Percentiles rank a stretch among this genome's conserved stretches.
Evolutionary conservation across 2,888 invertebrate genomes (phyloP).

Genomic region (Callyntrura sp.): DNA sequence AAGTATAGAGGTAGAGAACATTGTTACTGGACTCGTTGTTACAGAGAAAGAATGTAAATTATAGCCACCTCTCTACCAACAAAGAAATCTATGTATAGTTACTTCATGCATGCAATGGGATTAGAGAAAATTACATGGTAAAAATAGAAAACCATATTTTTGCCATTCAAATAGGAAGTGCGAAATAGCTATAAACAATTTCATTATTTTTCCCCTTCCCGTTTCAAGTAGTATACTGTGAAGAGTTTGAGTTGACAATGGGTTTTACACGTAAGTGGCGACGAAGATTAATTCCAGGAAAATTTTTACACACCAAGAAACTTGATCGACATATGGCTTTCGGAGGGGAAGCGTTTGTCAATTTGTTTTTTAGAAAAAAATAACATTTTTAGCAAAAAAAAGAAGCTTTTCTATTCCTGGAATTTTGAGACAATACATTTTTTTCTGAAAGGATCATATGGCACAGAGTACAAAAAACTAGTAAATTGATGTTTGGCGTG

Average conservation of each 20-base stretch:
- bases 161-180: no score
- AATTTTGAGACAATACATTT: not conserved
- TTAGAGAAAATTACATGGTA: no score
- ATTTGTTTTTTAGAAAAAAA: not conserved
- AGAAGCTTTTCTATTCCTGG: no score
- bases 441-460: not conserved
- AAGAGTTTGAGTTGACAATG: not conserved
- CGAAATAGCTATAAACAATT: not conserved
- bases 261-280: not conserved
- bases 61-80: no score
- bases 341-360: not conserved
- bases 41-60: no score
- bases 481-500: no score
- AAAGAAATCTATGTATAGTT: no score
- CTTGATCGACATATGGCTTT: not conserved
- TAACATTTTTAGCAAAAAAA: no score
- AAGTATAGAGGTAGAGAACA: no score
- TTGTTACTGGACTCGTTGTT: not conserved
- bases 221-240: not conserved
- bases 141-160: no score
- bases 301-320: not conserved
- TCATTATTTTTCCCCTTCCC: not conserved
- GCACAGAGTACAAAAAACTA: not conserved
- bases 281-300: not conserved
- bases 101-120: no score